Evolutionary conservation across 2,888 invertebrate genomes (phyloP).

Genomic region (Listrodromus nycthemerus): DNA sequence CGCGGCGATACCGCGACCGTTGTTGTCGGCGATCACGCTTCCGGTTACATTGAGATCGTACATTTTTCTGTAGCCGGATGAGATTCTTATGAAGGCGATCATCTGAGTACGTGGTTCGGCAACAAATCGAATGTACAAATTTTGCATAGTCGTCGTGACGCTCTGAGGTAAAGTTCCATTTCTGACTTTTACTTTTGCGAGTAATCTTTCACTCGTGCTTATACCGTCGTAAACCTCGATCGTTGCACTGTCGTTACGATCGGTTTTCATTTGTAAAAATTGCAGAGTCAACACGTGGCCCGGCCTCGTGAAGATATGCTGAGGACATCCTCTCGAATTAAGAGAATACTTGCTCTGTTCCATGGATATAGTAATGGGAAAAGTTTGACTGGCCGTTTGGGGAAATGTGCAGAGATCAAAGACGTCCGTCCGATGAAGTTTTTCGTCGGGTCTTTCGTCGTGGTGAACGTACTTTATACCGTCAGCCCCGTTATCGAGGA

Average conservation of each 20-base stretch:
- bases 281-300: conserved; percentile 94
- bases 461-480: conserved; percentile 95
- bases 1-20: conserved; percentile 97
- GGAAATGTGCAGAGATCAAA: conserved; percentile 95
- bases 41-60: conserved; percentile 95
- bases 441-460: conserved; percentile 91
- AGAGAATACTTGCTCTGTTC: conserved; percentile 92
- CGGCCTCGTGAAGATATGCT: conserved; percentile 90
- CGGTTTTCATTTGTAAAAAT: conserved; percentile 92
- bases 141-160: conserved; percentile 92
- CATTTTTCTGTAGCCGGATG: conserved; percentile 90
- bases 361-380: conserved; percentile 93
- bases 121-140: conserved; percentile 92
- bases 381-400: conserved; percentile 93
- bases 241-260: conserved; percentile 90
- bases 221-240: conserved; percentile 93
- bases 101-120: conserved; percentile 91
- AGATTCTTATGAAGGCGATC: conserved; percentile 91
- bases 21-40: conserved; percentile 94
- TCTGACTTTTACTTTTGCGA: conserved; percentile 90
- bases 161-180: conserved; percentile 96
- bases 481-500: conserved; percentile 95
- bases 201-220: conserved; percentile 88
- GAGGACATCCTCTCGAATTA: conserved; percentile 90
- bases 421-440: conserved; percentile 90